These are phyloP conservation scores for Psittacula cyanocephala DNA, from an alignment of 2,113 vertebrate genomes.

Conservation along the genomic window DNA sequence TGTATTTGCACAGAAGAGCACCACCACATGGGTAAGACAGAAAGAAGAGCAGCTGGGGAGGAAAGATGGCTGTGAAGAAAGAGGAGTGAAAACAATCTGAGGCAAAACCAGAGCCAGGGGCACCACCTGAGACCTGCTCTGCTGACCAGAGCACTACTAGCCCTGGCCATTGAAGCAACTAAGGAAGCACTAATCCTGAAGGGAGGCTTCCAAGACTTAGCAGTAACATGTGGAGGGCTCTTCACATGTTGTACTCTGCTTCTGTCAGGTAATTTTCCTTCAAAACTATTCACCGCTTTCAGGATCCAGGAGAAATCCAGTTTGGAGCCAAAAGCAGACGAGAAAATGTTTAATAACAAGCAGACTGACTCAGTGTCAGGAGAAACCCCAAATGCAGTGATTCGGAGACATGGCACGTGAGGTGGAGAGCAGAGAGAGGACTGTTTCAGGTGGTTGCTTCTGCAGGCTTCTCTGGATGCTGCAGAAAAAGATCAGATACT, in stretches of 20 bases:
- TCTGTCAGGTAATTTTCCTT: neutral
- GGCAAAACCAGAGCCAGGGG: neutral
- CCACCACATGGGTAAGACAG: neutral
- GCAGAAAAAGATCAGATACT: conserved; percentile 19
- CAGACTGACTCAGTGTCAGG: neutral
- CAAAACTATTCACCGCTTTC: neutral
- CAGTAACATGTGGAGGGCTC: neutral
- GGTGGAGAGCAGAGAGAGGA: neutral
- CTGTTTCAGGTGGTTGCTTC: neutral
- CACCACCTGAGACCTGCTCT: neutral
- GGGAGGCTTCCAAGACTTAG: neutral
- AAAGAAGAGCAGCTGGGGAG: neutral
- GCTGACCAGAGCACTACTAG: neutral
- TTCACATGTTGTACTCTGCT: neutral
- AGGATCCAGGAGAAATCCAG: neutral
- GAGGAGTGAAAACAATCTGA: neutral
- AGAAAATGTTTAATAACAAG: neutral
- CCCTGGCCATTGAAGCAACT: neutral
- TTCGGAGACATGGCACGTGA: neutral
- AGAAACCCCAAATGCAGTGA: neutral
- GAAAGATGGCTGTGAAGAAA: neutral
- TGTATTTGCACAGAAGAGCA: neutral
- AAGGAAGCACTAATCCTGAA: neutral
- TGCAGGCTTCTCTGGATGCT: conserved; percentile 2
- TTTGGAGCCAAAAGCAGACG: neutral